A percentile compares a stretch with the other conserved stretches of the same genome.
These are phyloP conservation scores for Esox niger DNA, from an alignment of 2,113 vertebrate genomes.

Conservation along the genomic window DNA sequence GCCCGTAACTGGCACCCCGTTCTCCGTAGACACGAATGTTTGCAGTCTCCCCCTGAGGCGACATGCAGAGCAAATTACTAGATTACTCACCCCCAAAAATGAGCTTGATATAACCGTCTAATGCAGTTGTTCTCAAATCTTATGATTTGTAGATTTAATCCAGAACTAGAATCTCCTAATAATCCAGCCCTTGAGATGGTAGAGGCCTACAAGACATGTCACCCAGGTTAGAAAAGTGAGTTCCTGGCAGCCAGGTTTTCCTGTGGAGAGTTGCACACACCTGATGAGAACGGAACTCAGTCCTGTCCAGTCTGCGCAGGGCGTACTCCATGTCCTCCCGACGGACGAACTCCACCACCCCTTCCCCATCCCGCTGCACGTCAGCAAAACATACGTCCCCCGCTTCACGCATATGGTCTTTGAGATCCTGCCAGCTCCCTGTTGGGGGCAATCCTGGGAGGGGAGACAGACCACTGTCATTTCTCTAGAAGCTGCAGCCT, in stretches of 20 bases:
- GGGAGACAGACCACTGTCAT: neutral
- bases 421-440: conserved; percentile 91
- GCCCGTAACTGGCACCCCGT: conserved; percentile 80
- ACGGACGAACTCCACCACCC: conserved; percentile 83
- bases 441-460: conserved; percentile 78
- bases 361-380: conserved; percentile 81
- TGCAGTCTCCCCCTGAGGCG: conserved; percentile 83
- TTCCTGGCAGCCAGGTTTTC: no score
- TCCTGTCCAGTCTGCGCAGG: conserved; percentile 79
- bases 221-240: no score
- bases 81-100: no score
- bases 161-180: no score
- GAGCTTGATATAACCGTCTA: no score
- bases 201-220: no score
- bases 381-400: conserved; percentile 85
- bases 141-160: neutral
- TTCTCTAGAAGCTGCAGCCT: neutral
- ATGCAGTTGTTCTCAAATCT: neutral
- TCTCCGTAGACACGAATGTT: conserved; percentile 88
- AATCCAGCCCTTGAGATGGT: no score
- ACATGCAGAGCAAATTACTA: neutral
- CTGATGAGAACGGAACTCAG: conserved; percentile 82
- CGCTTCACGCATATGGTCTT: conserved; percentile 84
- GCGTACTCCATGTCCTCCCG: conserved; percentile 87
- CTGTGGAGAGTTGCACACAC: conserved; percentile 53